Base-by-base conservation (phyloP, 2,113 vertebrate species). In the Seriola dumerili region DNA sequence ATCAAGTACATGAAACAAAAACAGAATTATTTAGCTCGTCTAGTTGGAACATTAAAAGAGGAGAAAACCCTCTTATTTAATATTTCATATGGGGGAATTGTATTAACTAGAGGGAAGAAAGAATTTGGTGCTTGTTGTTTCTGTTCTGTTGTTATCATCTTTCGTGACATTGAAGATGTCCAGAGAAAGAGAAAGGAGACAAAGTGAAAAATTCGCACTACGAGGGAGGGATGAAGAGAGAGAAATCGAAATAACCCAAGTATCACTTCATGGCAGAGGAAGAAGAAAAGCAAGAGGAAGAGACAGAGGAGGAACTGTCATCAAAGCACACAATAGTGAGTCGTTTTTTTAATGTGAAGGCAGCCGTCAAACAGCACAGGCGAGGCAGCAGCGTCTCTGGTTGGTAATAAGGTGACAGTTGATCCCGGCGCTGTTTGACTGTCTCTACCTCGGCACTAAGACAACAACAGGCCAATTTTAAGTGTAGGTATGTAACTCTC, bases 1-100 rank as follows among this genome's bases (percentile, higher is more conserved):
- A 82, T 70, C 63, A 75, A 79, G 61, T 36, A 61, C 61, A 83
- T 50, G 19, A 89, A 64, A 90, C 52, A 61, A 84, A 91, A 88
- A 85, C 67, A 40, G 85, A 91, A 88, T 85, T 58, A 89, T 91
- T 91, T 77, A 87, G 55, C 62, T 89, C 16, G 16, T 70, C 68
- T 81, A 66, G 76, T 86, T 73, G 66, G 38, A 76, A 78, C 58
- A 75, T 83, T 75, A 85, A 84, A 85, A 69, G 59, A 36, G 52
- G 67, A 89, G 70, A 78, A 85, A 87, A 70, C n/a, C 34, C 66
- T 71, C 54, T 50, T 62, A 8, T 87, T 89, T 74, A 87, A 92
- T 90, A 84, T 93, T 87, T 89, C 21, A 92, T 75, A n/a, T 0
- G 9, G 5, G 40, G 38, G 57, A 80, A 80, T 58, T 76, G 44